Evolutionary conservation across 2,888 invertebrate species (phyloP), one percentile per base, ranked within the genome.

Genomic region (Opisthograptis luteolata): DNA sequence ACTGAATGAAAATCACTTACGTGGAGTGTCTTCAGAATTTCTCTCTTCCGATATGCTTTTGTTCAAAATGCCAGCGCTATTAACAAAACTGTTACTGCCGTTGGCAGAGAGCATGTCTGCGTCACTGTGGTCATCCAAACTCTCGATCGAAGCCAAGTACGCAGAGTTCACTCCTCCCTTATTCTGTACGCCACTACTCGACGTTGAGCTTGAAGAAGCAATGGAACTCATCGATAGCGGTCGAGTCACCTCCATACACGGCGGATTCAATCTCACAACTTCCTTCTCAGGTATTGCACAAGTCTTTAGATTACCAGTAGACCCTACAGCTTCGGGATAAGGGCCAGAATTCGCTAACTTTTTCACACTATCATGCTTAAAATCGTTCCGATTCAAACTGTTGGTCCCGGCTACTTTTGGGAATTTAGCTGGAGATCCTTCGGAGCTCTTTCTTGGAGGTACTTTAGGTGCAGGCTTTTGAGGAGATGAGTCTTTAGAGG

Each of bases 121-220:
- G 68, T 95, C 96, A 73, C 96, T 95, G 63, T 95, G 94, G 69
- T 96, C 96, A 51, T 95, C 96, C 65, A 97, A 88, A 64, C 96
- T 96, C 79, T 97, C 97, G 40, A 96, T 96, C 22, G 96, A 97
- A 42, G 97, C 97, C 75, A 97, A 87, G 82, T 97, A 97, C 9
- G 96, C 95, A 27, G 94, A 95, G 63, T 93, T 93, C 62, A 94
- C 92, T 60, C 93, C 92, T 12, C 92, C 92, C 70, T 92, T 92
- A 66, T 93, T 92, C 60, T 92, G 92, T 28, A 92, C 92, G 41
- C 93, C 93, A 66, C 92, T 93, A 55, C 92, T 92, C 0, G 87
- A 91, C 3, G 92, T 93, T 0, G 93, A 94, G 48, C 94, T 94
- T 0, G 95, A 94, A 4, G 95, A 95, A 7, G 94, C 94, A 66